A percentile compares a stretch with the other conserved stretches of the same genome.
phyloP scores from a whole-genome alignment of 2,113 vertebrate species.

The Corythaixoides concolor region DNA sequence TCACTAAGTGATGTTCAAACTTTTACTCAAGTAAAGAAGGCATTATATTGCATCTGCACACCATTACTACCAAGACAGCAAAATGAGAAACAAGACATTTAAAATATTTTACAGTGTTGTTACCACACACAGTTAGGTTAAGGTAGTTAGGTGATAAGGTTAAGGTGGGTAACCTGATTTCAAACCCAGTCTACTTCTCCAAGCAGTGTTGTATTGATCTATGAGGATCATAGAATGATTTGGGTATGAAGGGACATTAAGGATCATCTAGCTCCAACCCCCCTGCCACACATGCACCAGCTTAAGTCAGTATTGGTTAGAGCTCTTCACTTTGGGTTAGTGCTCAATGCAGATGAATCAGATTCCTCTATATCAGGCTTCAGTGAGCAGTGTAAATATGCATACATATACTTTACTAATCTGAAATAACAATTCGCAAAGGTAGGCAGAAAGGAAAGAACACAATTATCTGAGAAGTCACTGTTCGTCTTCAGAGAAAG shows the following conservation, averaged over 20 bases:
- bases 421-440: not conserved
- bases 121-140: not conserved
- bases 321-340: not conserved
- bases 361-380: not conserved
- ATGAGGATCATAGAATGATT: not conserved
- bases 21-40: not conserved
- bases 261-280: no score
- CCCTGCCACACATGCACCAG: no score
- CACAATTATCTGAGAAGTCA: not conserved
- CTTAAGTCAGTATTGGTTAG: not conserved
- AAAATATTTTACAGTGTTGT: not conserved
- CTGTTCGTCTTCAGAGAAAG: not conserved
- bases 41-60: not conserved
- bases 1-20: not conserved
- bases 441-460: not conserved
- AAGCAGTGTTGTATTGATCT: not conserved
- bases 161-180: not conserved
- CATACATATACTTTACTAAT: not conserved
- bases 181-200: not conserved
- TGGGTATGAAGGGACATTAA: no score
- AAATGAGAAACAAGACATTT: not conserved
- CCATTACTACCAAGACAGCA: not conserved
- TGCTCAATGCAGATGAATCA: not conserved
- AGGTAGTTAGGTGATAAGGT: not conserved
- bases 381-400: not conserved